Evolutionary conservation across 1,140 invertebrate species (phyloP).

Genomic region (Drosophila gunungcola): DNA sequence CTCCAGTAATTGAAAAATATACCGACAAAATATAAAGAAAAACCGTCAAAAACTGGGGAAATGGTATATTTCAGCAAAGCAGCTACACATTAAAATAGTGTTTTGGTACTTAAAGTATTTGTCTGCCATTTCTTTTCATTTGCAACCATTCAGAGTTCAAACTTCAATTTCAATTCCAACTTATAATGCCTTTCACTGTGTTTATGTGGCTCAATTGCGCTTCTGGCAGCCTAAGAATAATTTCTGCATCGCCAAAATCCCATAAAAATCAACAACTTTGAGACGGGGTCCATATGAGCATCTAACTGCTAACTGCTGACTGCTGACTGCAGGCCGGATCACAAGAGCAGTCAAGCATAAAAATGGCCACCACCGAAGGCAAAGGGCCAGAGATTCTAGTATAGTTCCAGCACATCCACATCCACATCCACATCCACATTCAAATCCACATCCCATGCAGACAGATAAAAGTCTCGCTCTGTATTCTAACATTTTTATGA

Average conservation of each 20-base stretch:
- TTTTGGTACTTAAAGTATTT: no score
- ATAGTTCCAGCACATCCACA: no score
- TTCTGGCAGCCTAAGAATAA: slow-evolving; percentile 49
- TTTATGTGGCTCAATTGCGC: slow-evolving; percentile 64
- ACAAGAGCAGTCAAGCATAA: slow-evolving; percentile 67
- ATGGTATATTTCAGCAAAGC: no score
- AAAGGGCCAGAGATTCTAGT: slow-evolving; percentile 20
- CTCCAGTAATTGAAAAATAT: no score
- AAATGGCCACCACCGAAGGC: slow-evolving; percentile 52
- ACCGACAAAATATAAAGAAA: no score
- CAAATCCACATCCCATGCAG: slow-evolving; percentile 29
- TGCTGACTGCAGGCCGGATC: slow-evolving; percentile 46
- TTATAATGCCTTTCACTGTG: slow-evolving; percentile 44
- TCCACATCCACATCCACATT: no score
- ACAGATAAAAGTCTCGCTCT: slow-evolving; percentile 64
- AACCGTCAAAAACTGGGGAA: not conserved
- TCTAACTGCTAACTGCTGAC: slow-evolving; percentile 18
- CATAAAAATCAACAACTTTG: slow-evolving; percentile 69
- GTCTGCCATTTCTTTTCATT: not conserved
- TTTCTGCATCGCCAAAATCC: slow-evolving; percentile 77
- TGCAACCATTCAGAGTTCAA: slow-evolving; percentile 40
- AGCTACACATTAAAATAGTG: no score
- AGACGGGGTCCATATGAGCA: slow-evolving; percentile 32
- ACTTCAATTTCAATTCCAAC: slow-evolving; percentile 10
- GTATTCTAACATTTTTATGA: slow-evolving; percentile 76